These are phyloP conservation scores for Paguma larvata DNA, from an alignment of 2,797 vertebrate genomes.

Conservation along the genomic window DNA sequence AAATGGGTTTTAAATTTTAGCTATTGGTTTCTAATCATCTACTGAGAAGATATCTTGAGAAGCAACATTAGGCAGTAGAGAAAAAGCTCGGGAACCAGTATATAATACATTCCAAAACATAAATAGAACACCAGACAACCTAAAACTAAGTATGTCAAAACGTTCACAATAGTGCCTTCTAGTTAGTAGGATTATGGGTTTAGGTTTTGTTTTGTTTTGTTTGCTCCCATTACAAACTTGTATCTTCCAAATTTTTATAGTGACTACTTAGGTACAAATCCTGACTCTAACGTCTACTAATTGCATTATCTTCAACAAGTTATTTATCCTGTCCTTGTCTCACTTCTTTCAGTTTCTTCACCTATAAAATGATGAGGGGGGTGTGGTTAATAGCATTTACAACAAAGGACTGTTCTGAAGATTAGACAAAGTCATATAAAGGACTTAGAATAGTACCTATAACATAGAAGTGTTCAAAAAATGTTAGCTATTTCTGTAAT, in stretches of 20 bases:
- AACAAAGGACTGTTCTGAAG: background rate
- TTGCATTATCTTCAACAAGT: background rate
- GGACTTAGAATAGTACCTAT: background rate
- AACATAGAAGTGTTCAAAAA: background rate
- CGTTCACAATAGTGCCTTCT: background rate
- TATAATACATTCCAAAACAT: background rate
- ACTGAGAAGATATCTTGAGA: background rate
- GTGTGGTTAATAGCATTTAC: background rate
- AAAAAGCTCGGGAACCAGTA: background rate
- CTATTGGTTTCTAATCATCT: background rate
- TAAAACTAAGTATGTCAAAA: background rate
- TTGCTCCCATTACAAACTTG: background rate
- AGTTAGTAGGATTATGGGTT: background rate
- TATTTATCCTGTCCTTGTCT: background rate
- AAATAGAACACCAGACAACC: background rate
- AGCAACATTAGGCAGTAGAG: background rate
- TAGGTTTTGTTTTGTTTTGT: background rate
- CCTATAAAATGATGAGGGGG: background rate
- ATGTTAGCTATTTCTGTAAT: background rate
- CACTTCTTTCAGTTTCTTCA: background rate
- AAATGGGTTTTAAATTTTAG: background rate
- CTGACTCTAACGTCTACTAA: background rate
- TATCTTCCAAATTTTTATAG: background rate
- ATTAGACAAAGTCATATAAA: background rate
- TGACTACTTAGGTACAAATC: background rate